phyloP scores from a whole-genome alignment of 2,797 vertebrate species.

The Tachyglossus aculeatus region DNA sequence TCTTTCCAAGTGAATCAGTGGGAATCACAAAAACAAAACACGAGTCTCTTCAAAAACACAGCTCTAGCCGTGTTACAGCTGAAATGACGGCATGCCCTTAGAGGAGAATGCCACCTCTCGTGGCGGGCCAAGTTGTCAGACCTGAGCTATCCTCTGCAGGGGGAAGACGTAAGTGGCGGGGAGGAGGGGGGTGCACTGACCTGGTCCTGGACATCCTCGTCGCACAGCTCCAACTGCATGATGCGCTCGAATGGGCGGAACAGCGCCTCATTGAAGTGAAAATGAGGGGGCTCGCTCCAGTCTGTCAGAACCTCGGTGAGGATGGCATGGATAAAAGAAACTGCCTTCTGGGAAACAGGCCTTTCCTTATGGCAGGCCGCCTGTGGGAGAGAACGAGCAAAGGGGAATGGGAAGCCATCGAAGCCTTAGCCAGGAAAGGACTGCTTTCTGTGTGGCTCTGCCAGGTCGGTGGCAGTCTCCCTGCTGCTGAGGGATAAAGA shows the following conservation, averaged over 20 bases:
- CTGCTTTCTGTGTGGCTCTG: neutral
- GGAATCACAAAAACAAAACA: too few species aligned
- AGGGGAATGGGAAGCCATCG: neutral
- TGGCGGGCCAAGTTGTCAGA: accelerated
- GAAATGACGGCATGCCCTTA: too few species aligned
- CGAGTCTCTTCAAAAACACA: too few species aligned
- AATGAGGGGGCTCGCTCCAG: slow-evolving; percentile 92
- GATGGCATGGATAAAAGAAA: slow-evolving; percentile 96
- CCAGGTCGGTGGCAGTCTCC: too few species aligned
- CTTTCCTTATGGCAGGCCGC: slow-evolving; percentile 96
- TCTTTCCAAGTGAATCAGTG: too few species aligned
- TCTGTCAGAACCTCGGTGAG: slow-evolving; percentile 91
- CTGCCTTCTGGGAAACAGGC: slow-evolving; percentile 94
- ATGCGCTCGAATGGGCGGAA: slow-evolving; percentile 96
- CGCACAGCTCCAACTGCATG: slow-evolving; percentile 97
- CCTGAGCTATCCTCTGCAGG: accelerated
- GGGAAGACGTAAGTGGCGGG: accelerated
- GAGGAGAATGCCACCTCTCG: too few species aligned
- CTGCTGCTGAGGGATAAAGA: too few species aligned
- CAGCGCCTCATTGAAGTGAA: slow-evolving; percentile 93
- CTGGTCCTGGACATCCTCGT: slow-evolving; percentile 98
- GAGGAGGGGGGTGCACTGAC: slow-evolving; percentile 56
- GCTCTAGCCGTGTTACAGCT: too few species aligned
- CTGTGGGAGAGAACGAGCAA: slow-evolving; percentile 71
- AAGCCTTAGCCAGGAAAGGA: neutral